Base-by-base conservation (phyloP, 2,888 invertebrate genomes). In the Caenorhabditis imperialis region DNA sequence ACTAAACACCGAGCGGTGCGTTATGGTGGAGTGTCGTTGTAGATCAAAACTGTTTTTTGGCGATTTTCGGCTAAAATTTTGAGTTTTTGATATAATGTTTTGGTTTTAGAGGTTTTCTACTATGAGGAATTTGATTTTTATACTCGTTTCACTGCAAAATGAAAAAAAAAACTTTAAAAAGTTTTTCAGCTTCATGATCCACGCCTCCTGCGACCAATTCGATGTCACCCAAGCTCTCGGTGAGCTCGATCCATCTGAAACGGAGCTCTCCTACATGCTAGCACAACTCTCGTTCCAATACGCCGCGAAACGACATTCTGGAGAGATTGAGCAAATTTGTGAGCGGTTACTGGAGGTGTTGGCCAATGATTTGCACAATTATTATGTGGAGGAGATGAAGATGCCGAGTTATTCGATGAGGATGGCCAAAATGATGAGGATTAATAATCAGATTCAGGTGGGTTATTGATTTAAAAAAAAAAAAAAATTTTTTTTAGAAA, bases 391-490 rank as follows among this genome's bases (percentile, higher is more conserved):
- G n/a, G 57, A 71, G 1, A 22, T 55, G 27, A 38, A 47, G 6
- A 45, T 51, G 10, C 37, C 67, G 7, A 77, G 71, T 37, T 79
- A 79, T 37, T 71, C 71, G 0, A 42, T 55, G 22, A 37, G 79
- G 55, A 44, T 79, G 7, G 60, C 72, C 33, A 74, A 72, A 51
- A 38, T 79, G 23, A 55, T 79, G 72, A 55, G 54, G 10, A 53
- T 79, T 27, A 72, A 77, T 12, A 74, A 77, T 48, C 75, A 65
- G 8, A 63, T 79, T 14, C 76, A 79, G 60, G 78, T 75, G n/a
- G n/a, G n/a, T n/a, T n/a, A n/a, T n/a, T n/a, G n/a, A n/a, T n/a
- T n/a, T n/a, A n/a, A n/a, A n/a, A n/a, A n/a, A n/a, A n/a, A n/a
- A n/a, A n/a, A n/a, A n/a, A n/a, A n/a, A n/a, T n/a, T n/a, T n/a